Conservation (phyloP, 2,888 invertebrate genomes). For the Octonoba sinensis region DNA sequence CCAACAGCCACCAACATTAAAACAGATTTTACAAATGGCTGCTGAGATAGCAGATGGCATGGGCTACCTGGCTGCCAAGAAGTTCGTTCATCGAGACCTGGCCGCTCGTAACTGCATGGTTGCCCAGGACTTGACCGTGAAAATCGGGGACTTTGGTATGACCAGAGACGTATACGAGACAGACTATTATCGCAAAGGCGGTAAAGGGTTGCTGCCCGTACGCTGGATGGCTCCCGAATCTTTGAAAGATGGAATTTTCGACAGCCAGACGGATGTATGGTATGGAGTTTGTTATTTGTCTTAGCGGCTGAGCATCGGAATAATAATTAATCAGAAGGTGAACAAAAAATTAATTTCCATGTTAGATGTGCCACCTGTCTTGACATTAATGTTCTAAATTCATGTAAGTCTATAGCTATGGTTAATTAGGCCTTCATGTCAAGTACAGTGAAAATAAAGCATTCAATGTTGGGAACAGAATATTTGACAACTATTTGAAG, state of each 20-base stretch:
- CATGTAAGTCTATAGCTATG: too few relatives aligned
- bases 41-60: slow-evolving; percentile 96
- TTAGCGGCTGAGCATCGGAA: background rate
- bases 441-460: too few relatives aligned
- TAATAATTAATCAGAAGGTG: background rate
- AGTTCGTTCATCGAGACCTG: slow-evolving; percentile 93
- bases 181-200: slow-evolving; percentile 94
- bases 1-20: slow-evolving; percentile 71
- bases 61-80: slow-evolving; percentile 94
- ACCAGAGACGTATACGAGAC: slow-evolving; percentile 95
- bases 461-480: too few relatives aligned
- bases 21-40: slow-evolving; percentile 73
- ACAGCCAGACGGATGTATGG: slow-evolving; percentile 76
- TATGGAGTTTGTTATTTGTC: slow-evolving; percentile 39
- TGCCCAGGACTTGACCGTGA: slow-evolving; percentile 87
- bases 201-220: slow-evolving; percentile 86
- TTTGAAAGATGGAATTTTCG: slow-evolving; percentile 92
- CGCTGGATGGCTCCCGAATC: slow-evolving; percentile 98
- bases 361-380: too few relatives aligned
- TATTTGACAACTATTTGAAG: too few relatives aligned
- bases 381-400: too few relatives aligned
- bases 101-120: slow-evolving; percentile 97
- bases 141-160: slow-evolving; percentile 84
- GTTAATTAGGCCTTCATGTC: too few relatives aligned
- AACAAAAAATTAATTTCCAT: too few relatives aligned